Conservation (phyloP, 2,797 vertebrate species). For the Gila robusta region DNA sequence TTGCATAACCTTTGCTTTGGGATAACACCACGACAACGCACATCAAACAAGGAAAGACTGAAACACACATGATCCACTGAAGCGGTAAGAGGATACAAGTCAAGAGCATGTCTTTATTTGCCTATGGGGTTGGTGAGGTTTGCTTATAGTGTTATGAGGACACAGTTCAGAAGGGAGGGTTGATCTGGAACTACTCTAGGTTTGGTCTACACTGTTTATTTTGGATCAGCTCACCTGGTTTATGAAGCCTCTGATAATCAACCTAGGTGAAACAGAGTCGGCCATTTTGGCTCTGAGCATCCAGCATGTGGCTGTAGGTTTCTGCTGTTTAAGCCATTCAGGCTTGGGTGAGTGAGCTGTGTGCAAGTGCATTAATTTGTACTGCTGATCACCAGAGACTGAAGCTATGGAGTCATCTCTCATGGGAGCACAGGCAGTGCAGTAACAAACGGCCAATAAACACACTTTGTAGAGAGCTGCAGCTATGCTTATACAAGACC, state of each 20-base stretch:
- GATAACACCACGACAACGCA: background rate
- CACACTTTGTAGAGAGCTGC: background rate
- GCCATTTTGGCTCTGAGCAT: conserved; percentile 17
- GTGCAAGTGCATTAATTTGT: background rate
- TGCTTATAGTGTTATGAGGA: conserved; percentile 26
- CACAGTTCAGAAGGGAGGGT: background rate
- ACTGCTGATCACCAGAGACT: conserved; percentile 26
- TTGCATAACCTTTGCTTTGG: conserved; percentile 27
- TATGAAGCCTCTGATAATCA: background rate
- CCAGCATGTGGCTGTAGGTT: background rate
- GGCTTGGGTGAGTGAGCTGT: background rate
- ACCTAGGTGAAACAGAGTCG: background rate
- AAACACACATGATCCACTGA: conserved; percentile 3
- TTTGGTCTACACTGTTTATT: conserved; percentile 22
- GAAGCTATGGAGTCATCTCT: conserved; percentile 39
- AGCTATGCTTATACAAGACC: background rate
- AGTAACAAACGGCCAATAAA: conserved; percentile 9
- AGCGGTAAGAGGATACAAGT: conserved; percentile 30
- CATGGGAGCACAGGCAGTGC: conserved; percentile 13
- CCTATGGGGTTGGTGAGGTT: conserved; percentile 44
- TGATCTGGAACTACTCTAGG: conserved; percentile 13
- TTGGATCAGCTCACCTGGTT: conserved; percentile 17
- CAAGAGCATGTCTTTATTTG: conserved; percentile 54
- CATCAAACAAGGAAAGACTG: conserved; percentile 31
- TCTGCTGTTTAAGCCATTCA: background rate